Percentiles rank a stretch among this genome's conserved stretches.
phyloP scores from a whole-genome alignment of 2,888 invertebrate genomes.

The Leptopterna dolabrata region DNA sequence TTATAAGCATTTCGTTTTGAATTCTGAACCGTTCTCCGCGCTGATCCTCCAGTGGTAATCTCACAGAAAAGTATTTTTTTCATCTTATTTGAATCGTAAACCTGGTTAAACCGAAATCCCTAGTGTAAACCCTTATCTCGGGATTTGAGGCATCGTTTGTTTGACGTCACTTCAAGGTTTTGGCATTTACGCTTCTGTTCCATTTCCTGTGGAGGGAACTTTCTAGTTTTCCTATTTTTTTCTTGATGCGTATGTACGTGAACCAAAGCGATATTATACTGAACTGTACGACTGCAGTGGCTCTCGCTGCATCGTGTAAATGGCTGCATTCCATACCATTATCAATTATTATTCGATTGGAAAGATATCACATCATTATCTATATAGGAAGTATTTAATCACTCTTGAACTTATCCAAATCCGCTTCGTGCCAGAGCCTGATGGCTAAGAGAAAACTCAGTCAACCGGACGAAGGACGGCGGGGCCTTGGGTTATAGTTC shows the following conservation, averaged over 20 bases:
- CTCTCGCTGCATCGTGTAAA: no score
- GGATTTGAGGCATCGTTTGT: background rate
- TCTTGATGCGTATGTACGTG: background rate
- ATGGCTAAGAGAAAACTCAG: conserved; percentile 2
- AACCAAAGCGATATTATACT: no score
- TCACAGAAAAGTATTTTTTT: no score
- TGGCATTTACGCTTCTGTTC: no score
- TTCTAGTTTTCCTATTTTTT: background rate
- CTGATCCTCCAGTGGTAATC: no score
- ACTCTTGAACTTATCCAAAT: background rate
- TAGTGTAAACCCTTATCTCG: background rate
- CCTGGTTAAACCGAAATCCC: background rate
- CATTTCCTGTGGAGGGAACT: background rate
- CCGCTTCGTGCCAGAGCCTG: background rate
- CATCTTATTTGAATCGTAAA: no score
- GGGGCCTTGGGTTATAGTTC: background rate
- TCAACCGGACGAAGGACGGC: background rate
- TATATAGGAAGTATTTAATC: background rate
- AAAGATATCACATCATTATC: background rate
- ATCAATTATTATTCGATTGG: background rate
- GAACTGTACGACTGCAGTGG: no score
- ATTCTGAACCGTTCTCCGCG: no score
- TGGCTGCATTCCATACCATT: no score
- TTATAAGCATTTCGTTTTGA: no score
- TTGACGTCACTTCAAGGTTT: no score